Evolutionary conservation across 2,113 vertebrate genomes (phyloP).

Genomic region (cattle (Bos taurus)): DNA sequence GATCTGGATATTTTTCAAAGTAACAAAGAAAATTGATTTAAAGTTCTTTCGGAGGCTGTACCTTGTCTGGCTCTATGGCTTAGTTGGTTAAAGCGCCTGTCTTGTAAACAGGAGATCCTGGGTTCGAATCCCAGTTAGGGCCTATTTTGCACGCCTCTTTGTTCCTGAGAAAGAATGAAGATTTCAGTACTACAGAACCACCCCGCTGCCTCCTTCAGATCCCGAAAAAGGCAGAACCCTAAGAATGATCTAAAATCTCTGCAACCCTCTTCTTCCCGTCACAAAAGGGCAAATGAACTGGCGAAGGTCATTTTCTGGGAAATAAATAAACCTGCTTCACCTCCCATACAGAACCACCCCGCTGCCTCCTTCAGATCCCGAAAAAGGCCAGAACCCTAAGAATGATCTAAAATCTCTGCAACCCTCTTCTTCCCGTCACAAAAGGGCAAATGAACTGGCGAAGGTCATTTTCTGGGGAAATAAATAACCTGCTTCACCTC

Average conservation of each 20-base stretch:
- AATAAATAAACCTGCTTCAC: neutral
- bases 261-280: neutral
- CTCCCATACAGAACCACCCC: no score
- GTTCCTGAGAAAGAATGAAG: neutral
- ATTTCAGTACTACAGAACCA: neutral
- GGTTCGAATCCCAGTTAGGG: slow-evolving; percentile 25
- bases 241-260: neutral
- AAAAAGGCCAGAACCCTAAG: neutral
- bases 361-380: neutral
- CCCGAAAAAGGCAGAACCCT: neutral
- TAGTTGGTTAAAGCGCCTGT: slow-evolving; percentile 32
- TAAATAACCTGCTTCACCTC: neutral
- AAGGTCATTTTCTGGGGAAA: neutral
- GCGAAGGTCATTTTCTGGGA: neutral
- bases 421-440: neutral
- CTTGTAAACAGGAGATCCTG: slow-evolving; percentile 49
- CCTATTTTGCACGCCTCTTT: neutral
- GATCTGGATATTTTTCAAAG: neutral
- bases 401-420: neutral
- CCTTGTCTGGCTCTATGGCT: neutral
- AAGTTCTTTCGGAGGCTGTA: accelerated
- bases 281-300: neutral
- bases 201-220: neutral
- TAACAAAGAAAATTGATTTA: neutral
- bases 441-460: neutral